phyloP scores from a whole-genome alignment of 1,140 invertebrate species.

The Palaemon carinicauda region DNA sequence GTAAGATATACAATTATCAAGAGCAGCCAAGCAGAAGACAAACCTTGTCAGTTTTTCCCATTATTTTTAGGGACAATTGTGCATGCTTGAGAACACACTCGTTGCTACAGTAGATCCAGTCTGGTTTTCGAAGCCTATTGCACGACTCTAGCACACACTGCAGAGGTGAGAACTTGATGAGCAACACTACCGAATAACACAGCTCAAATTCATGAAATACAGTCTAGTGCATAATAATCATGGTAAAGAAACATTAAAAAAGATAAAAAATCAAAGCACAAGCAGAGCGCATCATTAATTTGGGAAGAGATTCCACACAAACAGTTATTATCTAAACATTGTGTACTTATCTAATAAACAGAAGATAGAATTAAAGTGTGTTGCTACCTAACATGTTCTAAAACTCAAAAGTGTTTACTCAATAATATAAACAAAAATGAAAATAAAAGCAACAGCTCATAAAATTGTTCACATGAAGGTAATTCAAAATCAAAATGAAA shows the following conservation, averaged over 20 bases:
- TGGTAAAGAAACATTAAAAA: conserved; percentile 8
- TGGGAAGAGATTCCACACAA: no score
- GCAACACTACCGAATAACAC: not conserved
- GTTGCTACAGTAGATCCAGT: conserved; percentile 45
- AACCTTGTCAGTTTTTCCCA: conserved; percentile 39
- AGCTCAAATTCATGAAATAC: not conserved
- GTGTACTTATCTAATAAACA: no score
- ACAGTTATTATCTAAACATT: no score
- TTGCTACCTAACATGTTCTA: no score
- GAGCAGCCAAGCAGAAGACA: conserved; percentile 20
- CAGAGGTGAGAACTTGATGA: not conserved
- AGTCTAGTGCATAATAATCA: not conserved
- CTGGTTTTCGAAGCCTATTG: conserved; percentile 28
- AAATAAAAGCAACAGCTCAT: no score
- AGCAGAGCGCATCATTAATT: no score
- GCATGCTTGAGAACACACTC: conserved; percentile 42
- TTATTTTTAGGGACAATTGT: conserved; percentile 40
- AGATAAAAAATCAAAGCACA: not conserved
- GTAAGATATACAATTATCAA: not conserved
- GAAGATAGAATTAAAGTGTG: no score
- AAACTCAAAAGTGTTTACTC: no score
- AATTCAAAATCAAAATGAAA: no score
- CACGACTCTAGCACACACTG: conserved; percentile 46
- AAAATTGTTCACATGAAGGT: no score
- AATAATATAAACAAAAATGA: no score